Conservation (phyloP, 23 tunicate species). For the Ciona savignyi region DNA sequence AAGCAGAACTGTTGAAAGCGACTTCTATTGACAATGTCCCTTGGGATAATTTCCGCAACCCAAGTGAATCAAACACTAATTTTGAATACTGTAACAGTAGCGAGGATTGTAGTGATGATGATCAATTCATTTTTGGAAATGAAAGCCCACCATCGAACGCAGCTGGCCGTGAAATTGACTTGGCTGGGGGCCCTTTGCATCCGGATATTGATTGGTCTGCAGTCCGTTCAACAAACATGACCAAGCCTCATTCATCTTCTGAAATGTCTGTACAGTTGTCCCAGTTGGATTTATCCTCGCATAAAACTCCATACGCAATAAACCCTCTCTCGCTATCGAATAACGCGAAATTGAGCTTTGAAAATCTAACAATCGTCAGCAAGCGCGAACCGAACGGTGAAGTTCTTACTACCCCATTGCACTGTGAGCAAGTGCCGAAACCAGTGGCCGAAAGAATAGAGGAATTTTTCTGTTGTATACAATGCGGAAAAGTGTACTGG, state of each 20-base stretch:
- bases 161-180: not conserved
- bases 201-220: not conserved
- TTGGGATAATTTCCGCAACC: constrained; percentile 26
- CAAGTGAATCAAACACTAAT: no score
- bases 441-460: constrained; percentile 29
- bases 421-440: constrained; percentile 49
- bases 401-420: constrained; percentile 8
- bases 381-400: not conserved
- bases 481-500: constrained; percentile 82
- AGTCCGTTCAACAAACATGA: not conserved
- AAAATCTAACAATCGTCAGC: constrained; percentile 32
- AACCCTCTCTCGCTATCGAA: constrained; percentile 46
- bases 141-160: not conserved
- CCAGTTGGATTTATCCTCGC: not conserved
- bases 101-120: constrained; percentile 16
- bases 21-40: constrained; percentile 6
- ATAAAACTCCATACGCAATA: constrained; percentile 15
- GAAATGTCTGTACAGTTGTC: not conserved
- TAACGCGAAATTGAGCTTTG: constrained; percentile 19
- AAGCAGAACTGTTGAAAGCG: not conserved
- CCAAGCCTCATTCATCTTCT: not conserved
- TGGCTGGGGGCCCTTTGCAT: not conserved
- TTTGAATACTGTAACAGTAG: constrained; percentile 3
- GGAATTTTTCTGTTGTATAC: constrained; percentile 59
- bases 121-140: not conserved